Conservation (phyloP, 2,797 vertebrate species). For the Phoxinus dragarum region DNA sequence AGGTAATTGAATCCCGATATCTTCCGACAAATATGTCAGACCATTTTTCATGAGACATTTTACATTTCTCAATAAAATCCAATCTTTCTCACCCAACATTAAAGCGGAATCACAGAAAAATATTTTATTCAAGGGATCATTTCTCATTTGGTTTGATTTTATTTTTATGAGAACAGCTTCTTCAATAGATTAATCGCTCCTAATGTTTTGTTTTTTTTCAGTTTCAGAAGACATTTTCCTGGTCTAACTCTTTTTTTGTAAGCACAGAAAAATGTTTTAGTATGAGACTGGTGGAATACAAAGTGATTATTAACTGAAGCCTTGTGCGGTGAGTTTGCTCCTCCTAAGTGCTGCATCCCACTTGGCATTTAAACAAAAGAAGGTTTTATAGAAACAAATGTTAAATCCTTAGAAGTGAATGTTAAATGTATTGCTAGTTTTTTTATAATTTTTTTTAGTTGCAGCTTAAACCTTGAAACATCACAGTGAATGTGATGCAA, state of each 20-base stretch:
- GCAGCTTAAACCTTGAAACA: not conserved
- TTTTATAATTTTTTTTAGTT: constrained; percentile 31
- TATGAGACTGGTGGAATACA: not conserved
- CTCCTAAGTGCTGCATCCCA: constrained; percentile 49
- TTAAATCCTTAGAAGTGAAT: constrained; percentile 55
- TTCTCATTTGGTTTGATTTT: constrained; percentile 1
- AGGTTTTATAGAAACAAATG: constrained; percentile 48
- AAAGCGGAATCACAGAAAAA: constrained; percentile 12
- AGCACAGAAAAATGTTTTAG: not conserved
- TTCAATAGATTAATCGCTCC: constrained; percentile 12
- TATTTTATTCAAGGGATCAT: constrained; percentile 11
- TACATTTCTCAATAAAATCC: constrained; percentile 1
- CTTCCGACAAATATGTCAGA: not conserved
- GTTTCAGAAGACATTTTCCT: not conserved
- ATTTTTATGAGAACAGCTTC: constrained; percentile 9
- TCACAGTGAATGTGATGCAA: constrained; percentile 1
- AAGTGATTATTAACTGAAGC: not conserved
- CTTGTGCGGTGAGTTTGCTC: not conserved
- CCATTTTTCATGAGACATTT: not conserved
- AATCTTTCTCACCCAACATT: not conserved
- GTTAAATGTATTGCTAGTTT: constrained; percentile 11
- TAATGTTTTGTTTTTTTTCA: not conserved
- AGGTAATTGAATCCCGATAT: constrained; percentile 1
- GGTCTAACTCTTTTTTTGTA: not conserved
- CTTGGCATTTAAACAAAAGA: constrained; percentile 50